Conservation (phyloP, 2,888 invertebrate species). For the Alviniconcha strummeri region DNA sequence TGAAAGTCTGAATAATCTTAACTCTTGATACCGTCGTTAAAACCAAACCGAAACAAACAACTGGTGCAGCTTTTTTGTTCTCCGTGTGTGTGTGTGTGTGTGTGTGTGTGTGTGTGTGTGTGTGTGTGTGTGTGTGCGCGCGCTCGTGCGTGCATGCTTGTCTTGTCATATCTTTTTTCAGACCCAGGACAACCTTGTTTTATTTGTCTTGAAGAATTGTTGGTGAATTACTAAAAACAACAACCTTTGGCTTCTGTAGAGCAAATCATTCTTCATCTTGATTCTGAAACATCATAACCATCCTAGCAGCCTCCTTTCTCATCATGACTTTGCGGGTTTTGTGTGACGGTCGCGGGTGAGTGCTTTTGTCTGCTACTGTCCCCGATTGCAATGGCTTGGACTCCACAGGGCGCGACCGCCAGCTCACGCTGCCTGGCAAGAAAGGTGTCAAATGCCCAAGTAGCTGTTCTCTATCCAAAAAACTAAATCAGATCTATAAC, state of each 20-base stretch:
- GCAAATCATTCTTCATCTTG: conserved; percentile 9
- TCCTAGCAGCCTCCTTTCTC: not conserved
- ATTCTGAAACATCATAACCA: too few species aligned
- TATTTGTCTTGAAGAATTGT: not conserved
- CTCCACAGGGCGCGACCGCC: conserved; percentile 3
- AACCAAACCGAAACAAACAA: too few species aligned
- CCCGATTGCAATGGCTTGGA: not conserved
- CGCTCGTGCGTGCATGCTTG: not conserved
- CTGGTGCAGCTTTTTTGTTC: conserved; percentile 14
- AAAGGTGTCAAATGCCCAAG: conserved; percentile 45
- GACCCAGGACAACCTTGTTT: not conserved
- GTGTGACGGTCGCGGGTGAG: conserved; percentile 5
- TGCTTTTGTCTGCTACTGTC: conserved; percentile 11
- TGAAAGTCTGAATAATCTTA: too few species aligned
- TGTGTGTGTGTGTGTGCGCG: not conserved
- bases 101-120: not conserved
- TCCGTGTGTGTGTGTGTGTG: not conserved
- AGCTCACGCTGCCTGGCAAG: conserved; percentile 29
- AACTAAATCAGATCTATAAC: too few species aligned
- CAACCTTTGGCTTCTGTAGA: conserved; percentile 8
- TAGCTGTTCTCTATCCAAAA: too few species aligned
- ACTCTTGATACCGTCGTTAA: too few species aligned
- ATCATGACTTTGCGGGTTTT: not conserved
- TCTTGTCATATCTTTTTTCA: not conserved
- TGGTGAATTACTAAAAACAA: not conserved